Percentiles rank a stretch among this genome's conserved stretches.
These are phyloP conservation scores for Sinocyclocheilus anophthalmus DNA, from an alignment of 2,113 vertebrate species.

Conservation along the genomic window DNA sequence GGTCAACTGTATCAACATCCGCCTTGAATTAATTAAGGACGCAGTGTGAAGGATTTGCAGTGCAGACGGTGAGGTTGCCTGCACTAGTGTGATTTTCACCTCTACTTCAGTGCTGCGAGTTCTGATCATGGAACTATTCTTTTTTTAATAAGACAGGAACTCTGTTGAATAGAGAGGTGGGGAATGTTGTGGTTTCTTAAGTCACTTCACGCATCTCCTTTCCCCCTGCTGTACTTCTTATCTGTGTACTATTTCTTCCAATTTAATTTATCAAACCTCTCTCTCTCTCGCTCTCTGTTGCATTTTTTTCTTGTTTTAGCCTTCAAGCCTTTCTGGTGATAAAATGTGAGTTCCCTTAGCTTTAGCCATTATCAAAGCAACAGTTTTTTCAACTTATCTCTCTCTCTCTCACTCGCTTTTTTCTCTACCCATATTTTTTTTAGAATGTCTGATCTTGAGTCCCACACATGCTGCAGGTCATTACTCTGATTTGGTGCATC, in stretches of 20 bases:
- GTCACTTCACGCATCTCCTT: slow-evolving; percentile 68
- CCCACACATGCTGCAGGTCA: slow-evolving; percentile 3
- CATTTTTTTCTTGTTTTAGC: background rate
- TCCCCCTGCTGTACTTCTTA: slow-evolving; percentile 62
- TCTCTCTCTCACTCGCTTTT: background rate
- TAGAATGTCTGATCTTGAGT: background rate
- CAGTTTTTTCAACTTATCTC: background rate
- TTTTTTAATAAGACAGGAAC: slow-evolving; percentile 71
- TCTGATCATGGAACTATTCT: slow-evolving; percentile 66
- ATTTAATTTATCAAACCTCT: slow-evolving; percentile 64
- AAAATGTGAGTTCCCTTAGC: background rate
- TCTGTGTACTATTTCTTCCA: slow-evolving; percentile 45
- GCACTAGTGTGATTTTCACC: slow-evolving; percentile 42
- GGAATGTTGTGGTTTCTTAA: slow-evolving; percentile 49
- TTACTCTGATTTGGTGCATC: slow-evolving; percentile 14
- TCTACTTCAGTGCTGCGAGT: slow-evolving; percentile 60
- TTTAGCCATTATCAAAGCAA: slow-evolving; percentile 18
- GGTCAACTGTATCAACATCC: slow-evolving; percentile 3
- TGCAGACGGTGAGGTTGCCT: background rate
- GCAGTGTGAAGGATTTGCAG: slow-evolving; percentile 9
- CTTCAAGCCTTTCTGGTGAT: background rate
- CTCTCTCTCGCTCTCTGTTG: slow-evolving; percentile 12
- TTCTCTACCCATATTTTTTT: background rate
- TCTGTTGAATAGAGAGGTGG: slow-evolving; percentile 52
- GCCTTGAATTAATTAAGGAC: slow-evolving; percentile 32